Evolutionary conservation across 2,888 invertebrate species (phyloP).

Genomic region (Tetranychus truncatus): DNA sequence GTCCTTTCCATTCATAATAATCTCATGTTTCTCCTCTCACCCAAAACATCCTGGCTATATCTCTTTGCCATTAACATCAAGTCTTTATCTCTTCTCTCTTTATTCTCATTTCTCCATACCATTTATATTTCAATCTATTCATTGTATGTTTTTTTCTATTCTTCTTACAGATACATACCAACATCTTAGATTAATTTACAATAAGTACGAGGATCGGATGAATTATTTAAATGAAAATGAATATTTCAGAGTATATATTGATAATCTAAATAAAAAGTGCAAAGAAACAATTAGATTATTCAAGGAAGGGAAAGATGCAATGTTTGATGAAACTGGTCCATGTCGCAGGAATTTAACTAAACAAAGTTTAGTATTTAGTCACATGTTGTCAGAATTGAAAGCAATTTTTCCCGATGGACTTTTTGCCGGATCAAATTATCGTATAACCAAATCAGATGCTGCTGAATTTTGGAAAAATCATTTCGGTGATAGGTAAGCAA

Average conservation of each 20-base stretch:
- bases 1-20: not conserved
- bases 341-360: constrained; percentile 89
- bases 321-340: constrained; percentile 91
- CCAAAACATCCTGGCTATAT: not conserved
- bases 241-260: constrained; percentile 92
- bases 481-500: constrained; percentile 67
- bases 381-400: constrained; percentile 97
- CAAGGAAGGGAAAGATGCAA: constrained; percentile 92
- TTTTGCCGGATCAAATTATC: constrained; percentile 89
- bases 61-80: not conserved
- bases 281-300: constrained; percentile 96
- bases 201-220: constrained; percentile 90
- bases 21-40: not conserved
- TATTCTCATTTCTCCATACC: not conserved
- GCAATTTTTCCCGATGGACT: constrained; percentile 90
- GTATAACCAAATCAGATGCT: constrained; percentile 97
- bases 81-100: not conserved
- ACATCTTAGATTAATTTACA: constrained; percentile 77
- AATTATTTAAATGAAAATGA: constrained; percentile 63
- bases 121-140: not conserved
- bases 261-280: constrained; percentile 93
- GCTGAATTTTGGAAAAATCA: constrained; percentile 92
- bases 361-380: constrained; percentile 87
- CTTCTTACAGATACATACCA: constrained; percentile 73
- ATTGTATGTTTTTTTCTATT: too few species aligned